Evolutionary conservation across 2,888 invertebrate genomes (phyloP), one percentile per base, ranked within the genome.

Genomic region (Nomada ferruginata): DNA sequence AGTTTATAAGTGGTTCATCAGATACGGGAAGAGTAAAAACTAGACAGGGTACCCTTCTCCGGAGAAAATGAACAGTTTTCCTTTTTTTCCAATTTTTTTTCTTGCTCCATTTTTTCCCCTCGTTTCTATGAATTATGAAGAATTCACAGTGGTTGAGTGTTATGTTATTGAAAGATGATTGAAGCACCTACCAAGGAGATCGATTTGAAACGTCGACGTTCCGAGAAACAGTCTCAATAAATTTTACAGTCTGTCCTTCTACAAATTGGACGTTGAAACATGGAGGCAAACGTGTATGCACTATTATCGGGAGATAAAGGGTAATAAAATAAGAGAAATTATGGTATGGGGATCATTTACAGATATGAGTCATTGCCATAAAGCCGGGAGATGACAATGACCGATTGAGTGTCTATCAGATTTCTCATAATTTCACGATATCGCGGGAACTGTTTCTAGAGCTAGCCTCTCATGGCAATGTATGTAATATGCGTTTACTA

Each of bases 11-110:
- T 66, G 65, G 65, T 66, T 73, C 65, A 66, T 73, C 44, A 44
- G 55, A 73, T 55, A 36, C 65, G 76, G 76, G 79, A 76, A 71
- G 79, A 65, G 79, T 79, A 79, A 76, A 79, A 79, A 52, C n/a
- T 71, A 52, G 57, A 78, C 64, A 55, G 76, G 53, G 80, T 76
- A 82, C 80, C 53, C 82, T 82, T 80, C 81, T 81, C 80, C 61
- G 55, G 55, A 68, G 44, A 63, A 53, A 69, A 64, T 23, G 64
- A 59, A 77, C 36, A 63, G 13, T 60, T 47, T 50, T 20, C 15
- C n/a, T 2, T 3, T 13, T 42, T 26, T n/a, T 15, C 42, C 7
- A 3, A 5, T 42, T 53, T 26, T 44, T 44, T 50, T 11, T 23
- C 26, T 20, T 44, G 36, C 11, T 59, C 36, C 9, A 36, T 57